phyloP scores from a whole-genome alignment of 2,797 vertebrate genomes.

The Xenopus petersii region DNA sequence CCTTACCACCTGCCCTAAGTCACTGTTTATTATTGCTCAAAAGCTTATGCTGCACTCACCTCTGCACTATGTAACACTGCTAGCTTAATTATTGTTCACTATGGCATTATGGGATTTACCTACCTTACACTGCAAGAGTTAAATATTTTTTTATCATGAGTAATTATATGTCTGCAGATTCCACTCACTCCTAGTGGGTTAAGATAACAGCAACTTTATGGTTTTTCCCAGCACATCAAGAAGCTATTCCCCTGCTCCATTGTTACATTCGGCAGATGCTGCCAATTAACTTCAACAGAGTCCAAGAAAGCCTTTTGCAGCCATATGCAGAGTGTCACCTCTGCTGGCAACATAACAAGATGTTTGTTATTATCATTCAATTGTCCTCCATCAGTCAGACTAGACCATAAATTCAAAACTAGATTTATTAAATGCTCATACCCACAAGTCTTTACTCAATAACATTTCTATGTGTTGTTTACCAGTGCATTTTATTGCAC shows the following conservation, averaged over 20 bases:
- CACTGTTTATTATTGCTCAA: no score
- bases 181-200: constrained; percentile 2
- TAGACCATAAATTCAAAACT: constrained; percentile 52
- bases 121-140: no score
- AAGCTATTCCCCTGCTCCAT: constrained; percentile 58
- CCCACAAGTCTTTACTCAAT: no score
- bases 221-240: constrained; percentile 56
- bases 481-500: no score
- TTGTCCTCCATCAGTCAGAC: constrained; percentile 65
- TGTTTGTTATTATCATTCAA: constrained; percentile 67
- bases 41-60: no score
- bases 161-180: background rate
- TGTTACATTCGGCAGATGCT: constrained; percentile 67
- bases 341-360: constrained; percentile 62
- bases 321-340: constrained; percentile 64
- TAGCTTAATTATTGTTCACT: no score
- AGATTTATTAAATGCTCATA: no score
- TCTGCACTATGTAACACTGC: no score
- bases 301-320: constrained; percentile 62
- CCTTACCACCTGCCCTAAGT: no score
- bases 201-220: constrained; percentile 52
- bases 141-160: no score
- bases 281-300: constrained; percentile 66
- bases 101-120: no score
- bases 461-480: no score